phyloP scores from a whole-genome alignment of 2,797 vertebrate species.

The Tauraco hartlaubi region DNA sequence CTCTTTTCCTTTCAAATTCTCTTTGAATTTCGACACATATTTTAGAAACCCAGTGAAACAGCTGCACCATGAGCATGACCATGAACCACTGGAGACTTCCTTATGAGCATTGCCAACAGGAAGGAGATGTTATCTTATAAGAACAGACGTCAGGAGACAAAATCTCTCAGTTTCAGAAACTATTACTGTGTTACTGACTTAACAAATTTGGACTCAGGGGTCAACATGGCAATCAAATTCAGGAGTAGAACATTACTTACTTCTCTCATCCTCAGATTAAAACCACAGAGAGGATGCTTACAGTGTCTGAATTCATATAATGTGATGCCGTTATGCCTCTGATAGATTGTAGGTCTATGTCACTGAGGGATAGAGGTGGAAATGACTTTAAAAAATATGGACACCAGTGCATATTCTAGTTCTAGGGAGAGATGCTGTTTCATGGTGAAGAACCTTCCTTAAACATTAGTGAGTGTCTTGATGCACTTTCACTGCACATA shows the following conservation, averaged over 20 bases:
- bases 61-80: background rate
- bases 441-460: background rate
- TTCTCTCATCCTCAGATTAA: background rate
- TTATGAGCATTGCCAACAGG: background rate
- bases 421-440: background rate
- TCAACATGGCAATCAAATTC: background rate
- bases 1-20: background rate
- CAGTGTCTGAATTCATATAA: background rate
- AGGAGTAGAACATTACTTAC: background rate
- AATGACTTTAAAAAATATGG: background rate
- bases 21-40: background rate
- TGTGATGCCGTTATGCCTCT: background rate
- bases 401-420: background rate
- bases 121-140: background rate
- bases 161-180: background rate
- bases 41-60: background rate
- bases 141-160: background rate
- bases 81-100: background rate
- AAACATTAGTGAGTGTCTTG: background rate
- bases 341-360: background rate
- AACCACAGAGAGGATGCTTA: background rate
- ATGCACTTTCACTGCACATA: background rate
- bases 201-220: background rate
- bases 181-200: background rate
- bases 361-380: background rate